These are phyloP conservation scores for Rhopalosiphum padi DNA, from an alignment of 1,140 invertebrate species.

Conservation along the genomic window DNA sequence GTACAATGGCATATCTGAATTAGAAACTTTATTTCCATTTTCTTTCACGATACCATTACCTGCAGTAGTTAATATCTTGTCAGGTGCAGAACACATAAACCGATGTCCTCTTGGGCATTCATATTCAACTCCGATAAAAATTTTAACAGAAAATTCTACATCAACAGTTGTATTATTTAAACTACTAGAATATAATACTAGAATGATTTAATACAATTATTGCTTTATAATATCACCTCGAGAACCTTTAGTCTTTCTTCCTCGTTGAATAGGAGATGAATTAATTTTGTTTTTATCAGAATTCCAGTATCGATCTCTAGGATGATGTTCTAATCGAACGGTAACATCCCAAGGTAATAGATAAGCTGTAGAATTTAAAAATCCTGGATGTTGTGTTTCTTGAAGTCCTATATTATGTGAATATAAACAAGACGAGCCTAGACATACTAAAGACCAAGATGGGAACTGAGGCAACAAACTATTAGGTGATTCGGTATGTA, in stretches of 20 bases:
- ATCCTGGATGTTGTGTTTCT: slow-evolving; percentile 80
- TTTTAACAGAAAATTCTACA: slow-evolving; percentile 82
- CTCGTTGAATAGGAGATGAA: slow-evolving; percentile 44
- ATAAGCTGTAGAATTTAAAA: slow-evolving; percentile 88
- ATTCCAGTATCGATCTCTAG: slow-evolving; percentile 59
- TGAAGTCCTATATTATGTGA: slow-evolving; percentile 85
- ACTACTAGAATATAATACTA: not conserved
- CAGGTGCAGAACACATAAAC: slow-evolving; percentile 91
- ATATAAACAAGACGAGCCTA: slow-evolving; percentile 90
- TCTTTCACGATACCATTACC: slow-evolving; percentile 78
- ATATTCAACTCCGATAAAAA: slow-evolving; percentile 96
- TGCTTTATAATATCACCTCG: slow-evolving; percentile 41
- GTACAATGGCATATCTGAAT: slow-evolving; percentile 89
- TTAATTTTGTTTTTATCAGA: slow-evolving; percentile 52
- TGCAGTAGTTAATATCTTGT: slow-evolving; percentile 82
- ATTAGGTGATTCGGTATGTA: slow-evolving; percentile 79
- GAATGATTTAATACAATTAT: not conserved
- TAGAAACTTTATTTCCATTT: slow-evolving; percentile 82
- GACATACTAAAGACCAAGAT: slow-evolving; percentile 90
- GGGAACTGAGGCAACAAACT: slow-evolving; percentile 86
- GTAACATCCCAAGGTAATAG: slow-evolving; percentile 95
- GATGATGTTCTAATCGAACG: slow-evolving; percentile 65
- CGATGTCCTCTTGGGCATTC: slow-evolving; percentile 94
- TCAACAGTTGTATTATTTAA: slow-evolving; percentile 14
- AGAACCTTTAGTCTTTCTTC: slow-evolving; percentile 50